Base-by-base conservation (phyloP, 2,888 invertebrate genomes). In the Tolmerus cingulatus region DNA sequence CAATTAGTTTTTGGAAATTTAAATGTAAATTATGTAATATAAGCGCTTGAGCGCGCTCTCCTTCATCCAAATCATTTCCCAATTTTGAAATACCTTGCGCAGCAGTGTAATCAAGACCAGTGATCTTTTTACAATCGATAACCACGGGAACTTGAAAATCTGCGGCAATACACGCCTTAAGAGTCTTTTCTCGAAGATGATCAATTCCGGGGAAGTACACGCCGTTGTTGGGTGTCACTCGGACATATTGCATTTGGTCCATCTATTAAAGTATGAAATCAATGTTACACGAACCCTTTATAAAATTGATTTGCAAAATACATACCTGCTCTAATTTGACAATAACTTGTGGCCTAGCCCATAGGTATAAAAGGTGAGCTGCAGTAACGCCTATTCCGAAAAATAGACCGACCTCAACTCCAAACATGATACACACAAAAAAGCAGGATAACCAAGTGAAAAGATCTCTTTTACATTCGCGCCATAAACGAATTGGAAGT, bases 391-490 rank as follows among this genome's bases (percentile, higher is more conserved):
- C 90, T 87, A 95, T 95, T 88, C 97, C 97, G 34, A 95, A 93
- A 57, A 96, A 93, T 89, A 98, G 95, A 74, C 97, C 98, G 89
- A 95, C 94, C 94, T 97, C 97, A 74, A 97, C 96, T 37, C 96
- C 96, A 88, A 95, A 93, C 87, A 94, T 91, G 87, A 97, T 92
- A 89, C 96, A 95, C 40, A 95, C 93, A 5, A 94, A 87, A 89
- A 97, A 96, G 86, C 97, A 97, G 8, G 94, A 91, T 81, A 94
- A 88, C 90, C 96, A 94, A 86, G 96, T 94, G 77, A 94, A 90
- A 87, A 96, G 94, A 92, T 97, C 97, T 57, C 93, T 91, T 91
- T 94, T 94, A 89, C 93, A 93, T 89, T 93, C 93, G 23, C 92
- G 92, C 95, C 95, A 95, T 89, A 95, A 92, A 4, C 93, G 91